Conservation (phyloP, 1,140 invertebrate genomes). For the Calosoma granatense region DNA sequence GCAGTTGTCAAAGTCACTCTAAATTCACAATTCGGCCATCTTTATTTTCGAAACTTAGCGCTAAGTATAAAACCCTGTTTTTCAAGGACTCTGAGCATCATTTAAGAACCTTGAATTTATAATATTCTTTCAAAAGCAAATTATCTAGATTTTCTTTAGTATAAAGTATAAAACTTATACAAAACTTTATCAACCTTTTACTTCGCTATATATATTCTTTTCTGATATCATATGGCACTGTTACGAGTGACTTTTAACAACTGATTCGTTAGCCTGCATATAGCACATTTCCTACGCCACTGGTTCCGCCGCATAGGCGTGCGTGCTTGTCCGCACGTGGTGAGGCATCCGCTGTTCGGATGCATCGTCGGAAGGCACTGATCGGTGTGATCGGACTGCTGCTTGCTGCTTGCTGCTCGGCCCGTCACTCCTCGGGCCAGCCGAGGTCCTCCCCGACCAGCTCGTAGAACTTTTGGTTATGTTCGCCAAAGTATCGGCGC, state of each 20-base stretch:
- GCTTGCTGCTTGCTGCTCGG: too few relatives aligned
- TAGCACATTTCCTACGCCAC: neutral
- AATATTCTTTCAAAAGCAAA: too few relatives aligned
- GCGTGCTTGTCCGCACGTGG: neutral
- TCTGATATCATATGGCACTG: too few relatives aligned
- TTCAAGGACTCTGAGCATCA: neutral
- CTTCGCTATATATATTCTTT: too few relatives aligned
- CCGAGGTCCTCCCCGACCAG: conserved; percentile 85
- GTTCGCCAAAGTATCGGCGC: conserved; percentile 84
- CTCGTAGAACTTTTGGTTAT: conserved; percentile 92
- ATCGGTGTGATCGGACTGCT: neutral
- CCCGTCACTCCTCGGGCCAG: conserved; percentile 67
- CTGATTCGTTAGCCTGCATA: neutral
- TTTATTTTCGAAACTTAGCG: too few relatives aligned
- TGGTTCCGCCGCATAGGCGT: neutral
- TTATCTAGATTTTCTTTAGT: too few relatives aligned
- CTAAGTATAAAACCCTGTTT: neutral
- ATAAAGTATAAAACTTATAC: too few relatives aligned
- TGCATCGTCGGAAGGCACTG: neutral
- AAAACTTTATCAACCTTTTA: neutral
- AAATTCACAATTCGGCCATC: neutral
- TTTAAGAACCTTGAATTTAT: neutral
- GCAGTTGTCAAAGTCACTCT: neutral
- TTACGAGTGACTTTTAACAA: neutral
- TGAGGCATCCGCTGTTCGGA: neutral